A percentile compares a stretch with the other conserved stretches of the same genome.
Conservation (phyloP, 2,888 invertebrate species). For the Chorisops tibialis region DNA sequence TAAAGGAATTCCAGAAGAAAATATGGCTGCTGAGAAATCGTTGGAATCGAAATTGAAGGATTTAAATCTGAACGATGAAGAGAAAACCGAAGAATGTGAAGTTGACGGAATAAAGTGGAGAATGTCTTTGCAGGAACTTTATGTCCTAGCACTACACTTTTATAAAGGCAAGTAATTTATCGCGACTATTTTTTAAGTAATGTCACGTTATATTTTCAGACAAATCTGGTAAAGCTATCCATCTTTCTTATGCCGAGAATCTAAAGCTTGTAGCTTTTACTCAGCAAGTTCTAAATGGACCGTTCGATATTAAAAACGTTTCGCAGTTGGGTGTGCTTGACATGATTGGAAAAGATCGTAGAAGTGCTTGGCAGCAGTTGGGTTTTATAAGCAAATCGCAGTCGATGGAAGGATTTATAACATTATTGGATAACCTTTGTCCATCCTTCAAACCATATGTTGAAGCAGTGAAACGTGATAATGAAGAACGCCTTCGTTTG, state of each 20-base stretch:
- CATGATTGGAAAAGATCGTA: constrained; percentile 89
- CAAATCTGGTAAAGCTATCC: constrained; percentile 96
- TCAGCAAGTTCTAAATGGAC: constrained; percentile 86
- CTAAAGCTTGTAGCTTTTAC: constrained; percentile 86
- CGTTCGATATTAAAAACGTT: constrained; percentile 66
- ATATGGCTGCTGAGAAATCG: too few relatives aligned
- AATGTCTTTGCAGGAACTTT: constrained; percentile 73
- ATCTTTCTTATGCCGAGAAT: constrained; percentile 90
- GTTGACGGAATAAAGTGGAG: constrained; percentile 58
- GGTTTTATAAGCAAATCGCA: constrained; percentile 81
- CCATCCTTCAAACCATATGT: constrained; percentile 87
- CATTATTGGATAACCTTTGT: constrained; percentile 79
- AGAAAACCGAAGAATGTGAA: neutral
- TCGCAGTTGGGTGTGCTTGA: constrained; percentile 89
- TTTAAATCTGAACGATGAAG: too few relatives aligned
- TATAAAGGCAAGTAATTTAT: constrained; percentile 73
- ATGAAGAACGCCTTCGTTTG: constrained; percentile 64
- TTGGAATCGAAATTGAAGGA: too few relatives aligned
- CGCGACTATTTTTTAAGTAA: neutral
- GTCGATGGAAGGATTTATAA: constrained; percentile 90
- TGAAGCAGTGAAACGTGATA: constrained; percentile 86
- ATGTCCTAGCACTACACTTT: constrained; percentile 83
- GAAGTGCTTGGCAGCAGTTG: constrained; percentile 89
- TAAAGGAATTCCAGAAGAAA: too few relatives aligned
- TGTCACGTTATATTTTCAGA: constrained; percentile 57